These are phyloP conservation scores for Oeneis ivallda DNA, from an alignment of 2,888 invertebrate species.

Conservation along the genomic window DNA sequence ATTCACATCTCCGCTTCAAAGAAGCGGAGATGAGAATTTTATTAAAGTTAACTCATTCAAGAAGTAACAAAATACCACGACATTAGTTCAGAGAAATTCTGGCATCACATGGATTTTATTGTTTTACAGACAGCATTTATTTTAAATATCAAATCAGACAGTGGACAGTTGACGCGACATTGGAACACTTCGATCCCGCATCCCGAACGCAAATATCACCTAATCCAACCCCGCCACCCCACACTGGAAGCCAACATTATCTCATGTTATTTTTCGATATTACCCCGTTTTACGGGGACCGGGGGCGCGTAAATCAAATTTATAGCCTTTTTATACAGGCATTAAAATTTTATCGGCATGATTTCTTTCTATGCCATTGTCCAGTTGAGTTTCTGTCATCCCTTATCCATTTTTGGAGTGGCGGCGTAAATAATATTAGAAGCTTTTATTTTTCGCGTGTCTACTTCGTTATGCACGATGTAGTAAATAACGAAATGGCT, in stretches of 20 bases:
- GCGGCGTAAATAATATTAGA: constrained; percentile 27
- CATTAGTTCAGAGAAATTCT: too few species aligned
- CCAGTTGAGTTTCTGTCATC: constrained; percentile 63
- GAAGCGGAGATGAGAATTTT: too few species aligned
- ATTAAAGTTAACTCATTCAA: too few species aligned
- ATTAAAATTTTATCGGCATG: constrained; percentile 79
- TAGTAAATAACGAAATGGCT: background rate
- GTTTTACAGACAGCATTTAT: too few species aligned
- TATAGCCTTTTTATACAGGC: constrained; percentile 79
- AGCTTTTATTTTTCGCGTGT: constrained; percentile 24
- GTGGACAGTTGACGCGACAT: constrained; percentile 28
- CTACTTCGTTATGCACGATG: background rate
- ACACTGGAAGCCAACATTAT: constrained; percentile 75
- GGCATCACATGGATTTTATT: too few species aligned
- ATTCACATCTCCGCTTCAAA: too few species aligned
- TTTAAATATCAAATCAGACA: constrained; percentile 20
- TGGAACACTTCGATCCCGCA: constrained; percentile 35
- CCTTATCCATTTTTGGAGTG: constrained; percentile 45
- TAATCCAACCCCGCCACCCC: constrained; percentile 69
- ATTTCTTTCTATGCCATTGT: constrained; percentile 75
- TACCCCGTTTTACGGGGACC: constrained; percentile 73
- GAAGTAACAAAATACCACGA: too few species aligned
- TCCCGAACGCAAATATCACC: constrained; percentile 44
- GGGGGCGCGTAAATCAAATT: constrained; percentile 78
- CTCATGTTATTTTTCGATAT: constrained; percentile 79